Base-by-base conservation (phyloP, 2,888 invertebrate species). In the Laothoe populi region DNA sequence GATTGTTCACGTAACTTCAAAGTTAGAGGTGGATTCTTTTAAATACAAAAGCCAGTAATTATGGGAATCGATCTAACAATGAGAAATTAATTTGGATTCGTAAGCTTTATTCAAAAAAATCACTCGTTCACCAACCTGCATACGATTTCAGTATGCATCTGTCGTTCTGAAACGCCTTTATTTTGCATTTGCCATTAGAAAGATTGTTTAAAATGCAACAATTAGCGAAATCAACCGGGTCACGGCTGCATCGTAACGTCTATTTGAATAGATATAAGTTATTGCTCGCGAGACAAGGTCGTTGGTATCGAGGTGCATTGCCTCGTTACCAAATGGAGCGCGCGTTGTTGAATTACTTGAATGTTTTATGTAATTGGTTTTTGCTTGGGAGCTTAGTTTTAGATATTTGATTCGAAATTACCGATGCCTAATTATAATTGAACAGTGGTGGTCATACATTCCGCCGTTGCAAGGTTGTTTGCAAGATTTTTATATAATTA, bases 141-240 rank as follows among this genome's bases (percentile, higher is more conserved):
- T 2, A 42, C 16, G 1, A 3, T n/a, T 10, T 8, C 1, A 16
- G 7, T 23, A 49, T 26, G 49, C 26, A 49, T n/a, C 49, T 8
- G n/a, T 26, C 5, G 19, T n/a, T 10, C 31, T 13, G 19, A 16
- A 31, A 10, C 16, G 7, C 10, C 10, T 35, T 35, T 35, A 10
- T 35, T 35, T 35, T 35, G 35, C 35, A 8, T 26, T 49, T 49
- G 31, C 26, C 13, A 26, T 26, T 13, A 26, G 4, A 35, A 16
- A 44, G 16, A 7, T 44, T 26, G 24, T 24, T 40, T 44, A 62
- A 45, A 45, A 48, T 60, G 40, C 40, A 48, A 11, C 48, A 44
- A 62, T 74, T 74, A 73, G 65, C 63, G 58, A 67, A 77, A 75
- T 64, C 64, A 76, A 71, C 69, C 72, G 69, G 77, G 77, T 74